Conservation (phyloP, 2,797 vertebrate species). For the Allobates femoralis region DNA sequence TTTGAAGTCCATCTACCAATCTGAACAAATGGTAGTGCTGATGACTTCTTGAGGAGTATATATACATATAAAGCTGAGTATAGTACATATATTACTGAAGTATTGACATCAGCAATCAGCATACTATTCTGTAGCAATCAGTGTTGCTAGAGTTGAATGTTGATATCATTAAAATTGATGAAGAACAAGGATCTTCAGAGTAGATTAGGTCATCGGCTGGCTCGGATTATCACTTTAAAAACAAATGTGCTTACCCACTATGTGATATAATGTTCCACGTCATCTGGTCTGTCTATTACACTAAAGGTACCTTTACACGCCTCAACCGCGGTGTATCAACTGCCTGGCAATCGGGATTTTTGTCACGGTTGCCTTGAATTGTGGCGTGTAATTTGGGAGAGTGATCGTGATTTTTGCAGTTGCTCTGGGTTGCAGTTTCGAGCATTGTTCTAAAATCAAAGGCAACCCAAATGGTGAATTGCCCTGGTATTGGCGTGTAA, state of each 20-base stretch:
- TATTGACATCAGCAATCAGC: conserved; percentile 6
- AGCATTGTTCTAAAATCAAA: too few relatives aligned
- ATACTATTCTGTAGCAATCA: neutral
- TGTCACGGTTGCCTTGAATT: too few relatives aligned
- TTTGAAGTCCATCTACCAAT: neutral
- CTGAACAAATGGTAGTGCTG: neutral
- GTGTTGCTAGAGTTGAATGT: neutral
- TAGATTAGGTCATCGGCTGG: neutral
- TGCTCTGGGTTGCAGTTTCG: too few relatives aligned
- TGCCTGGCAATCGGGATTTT: too few relatives aligned
- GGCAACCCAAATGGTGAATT: too few relatives aligned
- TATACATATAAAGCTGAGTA: neutral
- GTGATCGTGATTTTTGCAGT: too few relatives aligned
- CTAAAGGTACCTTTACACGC: too few relatives aligned
- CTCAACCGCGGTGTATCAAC: too few relatives aligned
- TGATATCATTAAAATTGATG: neutral
- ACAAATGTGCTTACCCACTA: neutral
- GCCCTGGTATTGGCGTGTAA: too few relatives aligned
- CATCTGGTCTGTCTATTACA: neutral
- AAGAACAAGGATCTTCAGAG: neutral
- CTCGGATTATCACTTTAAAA: neutral
- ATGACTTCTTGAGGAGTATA: neutral
- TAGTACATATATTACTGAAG: too few relatives aligned
- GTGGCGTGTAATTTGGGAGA: too few relatives aligned
- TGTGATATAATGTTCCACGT: neutral